A percentile compares a stretch with the other conserved stretches of the same genome.
phyloP scores from a whole-genome alignment of 2,113 vertebrate genomes.

The Carollia perspicillata region DNA sequence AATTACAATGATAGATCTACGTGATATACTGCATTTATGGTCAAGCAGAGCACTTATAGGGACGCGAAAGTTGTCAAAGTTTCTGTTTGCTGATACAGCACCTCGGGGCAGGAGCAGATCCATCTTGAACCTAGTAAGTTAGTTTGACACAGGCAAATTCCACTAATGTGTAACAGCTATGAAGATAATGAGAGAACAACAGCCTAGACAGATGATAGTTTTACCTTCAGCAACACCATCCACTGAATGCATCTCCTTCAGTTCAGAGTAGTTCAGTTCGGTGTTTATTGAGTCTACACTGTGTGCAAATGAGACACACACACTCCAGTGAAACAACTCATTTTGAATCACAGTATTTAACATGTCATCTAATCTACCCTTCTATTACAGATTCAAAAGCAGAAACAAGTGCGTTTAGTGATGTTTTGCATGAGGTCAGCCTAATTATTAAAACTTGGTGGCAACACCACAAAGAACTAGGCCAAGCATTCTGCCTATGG shows the following conservation, averaged over 20 bases:
- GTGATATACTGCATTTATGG: not conserved
- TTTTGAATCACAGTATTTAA: constrained; percentile 24
- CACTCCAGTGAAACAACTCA: constrained; percentile 10
- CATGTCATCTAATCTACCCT: not conserved
- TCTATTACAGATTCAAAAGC: not conserved
- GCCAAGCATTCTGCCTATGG: not conserved
- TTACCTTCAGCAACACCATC: not conserved
- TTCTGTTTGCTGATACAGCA: not conserved
- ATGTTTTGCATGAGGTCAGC: not conserved
- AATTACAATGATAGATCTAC: too few relatives aligned
- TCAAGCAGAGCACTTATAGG: not conserved
- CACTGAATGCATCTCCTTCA: not conserved
- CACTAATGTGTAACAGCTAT: not conserved
- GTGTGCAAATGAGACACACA: not conserved
- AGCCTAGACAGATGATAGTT: not conserved
- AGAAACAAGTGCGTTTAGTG: constrained; percentile 25
- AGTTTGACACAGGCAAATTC: not conserved
- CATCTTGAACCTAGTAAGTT: not conserved
- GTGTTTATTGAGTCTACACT: not conserved
- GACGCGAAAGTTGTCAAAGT: not conserved
- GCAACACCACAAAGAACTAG: not conserved
- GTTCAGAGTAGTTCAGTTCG: not conserved
- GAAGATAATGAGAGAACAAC: not conserved
- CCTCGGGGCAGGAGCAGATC: not conserved
- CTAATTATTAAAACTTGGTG: not conserved